Conservation (phyloP, 2,888 invertebrate genomes). For the Allophyes oxyacanthae region DNA sequence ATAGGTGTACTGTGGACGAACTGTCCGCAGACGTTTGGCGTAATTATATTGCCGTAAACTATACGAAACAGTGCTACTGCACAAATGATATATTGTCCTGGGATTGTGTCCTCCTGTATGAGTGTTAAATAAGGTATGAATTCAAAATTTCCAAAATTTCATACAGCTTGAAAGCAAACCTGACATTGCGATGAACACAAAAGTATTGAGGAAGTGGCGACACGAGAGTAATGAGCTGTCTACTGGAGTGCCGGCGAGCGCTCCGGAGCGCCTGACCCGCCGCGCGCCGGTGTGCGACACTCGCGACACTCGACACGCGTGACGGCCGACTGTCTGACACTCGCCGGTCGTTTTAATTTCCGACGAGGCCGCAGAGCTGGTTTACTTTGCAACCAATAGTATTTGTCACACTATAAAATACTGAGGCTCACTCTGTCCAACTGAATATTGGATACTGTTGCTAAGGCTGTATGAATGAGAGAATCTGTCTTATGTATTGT, state of each 20-base stretch:
- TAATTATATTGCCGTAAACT: too few relatives aligned
- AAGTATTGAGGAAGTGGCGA: constrained; percentile 13
- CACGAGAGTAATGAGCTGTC: constrained; percentile 40
- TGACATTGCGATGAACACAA: constrained; percentile 10
- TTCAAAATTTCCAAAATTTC: neutral
- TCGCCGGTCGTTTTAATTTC: constrained; percentile 12
- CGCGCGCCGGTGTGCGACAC: neutral
- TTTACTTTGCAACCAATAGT: neutral
- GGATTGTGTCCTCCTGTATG: too few relatives aligned
- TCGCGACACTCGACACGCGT: neutral
- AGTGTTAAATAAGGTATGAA: too few relatives aligned
- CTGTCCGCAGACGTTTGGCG: too few relatives aligned
- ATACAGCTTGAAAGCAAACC: neutral
- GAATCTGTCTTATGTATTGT: too few relatives aligned
- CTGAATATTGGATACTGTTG: too few relatives aligned
- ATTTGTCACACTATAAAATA: neutral
- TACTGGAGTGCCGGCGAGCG: neutral
- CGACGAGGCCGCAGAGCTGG: neutral
- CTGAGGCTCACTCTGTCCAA: neutral
- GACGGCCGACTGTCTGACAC: constrained; percentile 4
- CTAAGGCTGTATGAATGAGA: too few relatives aligned
- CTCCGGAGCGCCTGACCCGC: neutral
- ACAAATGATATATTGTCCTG: too few relatives aligned
- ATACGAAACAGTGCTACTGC: too few relatives aligned
- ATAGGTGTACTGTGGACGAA: too few relatives aligned